Percentiles rank a stretch among this genome's conserved stretches.
phyloP scores from a whole-genome alignment of 2,113 vertebrate genomes.

The Oophaga pumilio region DNA sequence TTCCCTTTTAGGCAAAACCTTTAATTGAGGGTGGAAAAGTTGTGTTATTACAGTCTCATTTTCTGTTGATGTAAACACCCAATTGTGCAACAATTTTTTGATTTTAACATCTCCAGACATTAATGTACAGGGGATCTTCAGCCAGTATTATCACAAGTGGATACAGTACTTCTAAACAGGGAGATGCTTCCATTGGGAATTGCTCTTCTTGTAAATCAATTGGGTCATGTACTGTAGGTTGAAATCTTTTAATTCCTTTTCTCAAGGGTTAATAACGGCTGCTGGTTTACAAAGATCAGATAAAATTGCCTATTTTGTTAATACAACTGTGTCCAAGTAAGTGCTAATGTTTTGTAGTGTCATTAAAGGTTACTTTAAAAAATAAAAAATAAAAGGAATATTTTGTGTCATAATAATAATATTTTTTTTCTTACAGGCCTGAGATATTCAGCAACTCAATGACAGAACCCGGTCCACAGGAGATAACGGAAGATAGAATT shows the following conservation, averaged over 20 bases:
- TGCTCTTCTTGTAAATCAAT: neutral
- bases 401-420: neutral
- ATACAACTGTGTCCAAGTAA: neutral
- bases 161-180: neutral
- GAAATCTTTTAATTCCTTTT: neutral
- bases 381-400: neutral
- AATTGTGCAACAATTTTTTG: neutral
- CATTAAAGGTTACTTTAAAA: neutral
- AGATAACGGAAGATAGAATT: too few species aligned
- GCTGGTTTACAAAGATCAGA: neutral
- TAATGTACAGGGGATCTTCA: neutral
- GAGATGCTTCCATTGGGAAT: neutral
- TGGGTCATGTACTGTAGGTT: neutral
- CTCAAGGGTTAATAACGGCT: neutral
- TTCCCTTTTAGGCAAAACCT: neutral
- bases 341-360: neutral
- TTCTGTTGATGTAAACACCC: neutral
- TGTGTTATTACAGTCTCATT: neutral
- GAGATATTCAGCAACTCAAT: too few species aligned
- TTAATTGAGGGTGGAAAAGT: neutral
- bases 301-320: neutral
- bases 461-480: too few species aligned
- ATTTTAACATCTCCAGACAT: slow-evolving; percentile 5
- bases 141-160: neutral
- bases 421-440: too few species aligned